Conservation (phyloP, 2,888 invertebrate genomes). For the Orchestes rusci region DNA sequence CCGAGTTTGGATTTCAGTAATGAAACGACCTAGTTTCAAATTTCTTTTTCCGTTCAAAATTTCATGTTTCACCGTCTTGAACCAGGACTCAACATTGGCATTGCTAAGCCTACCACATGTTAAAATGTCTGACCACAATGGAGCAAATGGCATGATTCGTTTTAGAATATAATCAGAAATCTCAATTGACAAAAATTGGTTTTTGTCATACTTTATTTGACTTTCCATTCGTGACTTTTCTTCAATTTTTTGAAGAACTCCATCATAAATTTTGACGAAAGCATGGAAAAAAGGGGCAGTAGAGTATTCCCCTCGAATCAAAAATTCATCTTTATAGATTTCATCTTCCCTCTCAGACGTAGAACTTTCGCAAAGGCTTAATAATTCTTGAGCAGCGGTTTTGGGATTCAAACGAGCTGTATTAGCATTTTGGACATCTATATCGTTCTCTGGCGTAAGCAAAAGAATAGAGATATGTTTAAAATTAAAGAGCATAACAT, state of each 20-base stretch:
- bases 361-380: too few relatives aligned
- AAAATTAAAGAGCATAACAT: not conserved
- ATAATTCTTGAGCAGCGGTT: too few relatives aligned
- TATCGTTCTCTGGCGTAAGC: not conserved
- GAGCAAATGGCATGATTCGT: slow-evolving; percentile 1
- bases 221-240: not conserved
- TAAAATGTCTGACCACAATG: not conserved
- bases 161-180: not conserved
- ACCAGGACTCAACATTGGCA: not conserved
- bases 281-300: not conserved
- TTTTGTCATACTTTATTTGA: not conserved
- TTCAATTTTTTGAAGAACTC: slow-evolving; percentile 1
- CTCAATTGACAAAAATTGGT: not conserved
- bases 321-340: too few relatives aligned
- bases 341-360: too few relatives aligned
- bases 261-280: not conserved
- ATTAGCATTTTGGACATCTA: not conserved
- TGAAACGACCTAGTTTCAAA: not conserved
- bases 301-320: not conserved
- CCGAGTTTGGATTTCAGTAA: not conserved
- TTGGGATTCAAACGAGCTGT: too few relatives aligned
- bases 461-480: not conserved
- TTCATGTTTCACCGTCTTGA: not conserved
- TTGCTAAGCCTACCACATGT: not conserved
- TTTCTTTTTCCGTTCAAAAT: not conserved